Conservation (phyloP, 35 echinoderm and acorn worm genomes). For the Lytechinus pictus region DNA sequence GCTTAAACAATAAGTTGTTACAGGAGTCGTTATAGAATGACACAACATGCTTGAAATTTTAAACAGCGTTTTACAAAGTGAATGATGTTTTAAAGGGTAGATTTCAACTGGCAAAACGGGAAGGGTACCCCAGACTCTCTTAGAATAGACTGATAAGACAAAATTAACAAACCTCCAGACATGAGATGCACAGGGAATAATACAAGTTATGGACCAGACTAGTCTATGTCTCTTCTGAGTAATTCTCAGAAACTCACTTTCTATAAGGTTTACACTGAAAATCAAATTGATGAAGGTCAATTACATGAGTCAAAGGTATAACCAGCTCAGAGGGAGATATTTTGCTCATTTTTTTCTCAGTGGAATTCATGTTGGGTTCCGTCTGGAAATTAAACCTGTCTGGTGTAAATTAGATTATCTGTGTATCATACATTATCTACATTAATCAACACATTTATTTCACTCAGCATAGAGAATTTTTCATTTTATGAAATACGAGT, state of each 20-base stretch:
- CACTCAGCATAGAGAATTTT: too few species aligned
- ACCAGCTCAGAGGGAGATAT: background rate
- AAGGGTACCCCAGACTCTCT: too few species aligned
- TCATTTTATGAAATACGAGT: background rate
- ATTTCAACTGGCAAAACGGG: too few species aligned
- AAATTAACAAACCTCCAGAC: background rate
- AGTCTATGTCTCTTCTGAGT: background rate
- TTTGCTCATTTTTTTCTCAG: background rate
- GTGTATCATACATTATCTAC: background rate
- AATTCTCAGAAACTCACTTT: background rate
- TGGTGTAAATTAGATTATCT: background rate
- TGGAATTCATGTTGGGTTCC: background rate
- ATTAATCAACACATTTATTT: background rate
- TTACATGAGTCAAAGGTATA: background rate
- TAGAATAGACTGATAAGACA: too few species aligned
- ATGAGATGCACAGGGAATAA: background rate
- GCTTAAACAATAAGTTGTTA: too few species aligned
- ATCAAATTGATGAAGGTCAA: background rate
- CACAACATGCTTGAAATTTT: too few species aligned
- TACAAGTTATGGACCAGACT: background rate
- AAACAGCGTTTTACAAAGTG: too few species aligned
- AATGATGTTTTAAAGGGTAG: too few species aligned
- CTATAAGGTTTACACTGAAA: background rate
- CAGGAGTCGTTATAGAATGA: too few species aligned
- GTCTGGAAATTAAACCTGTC: background rate